These are phyloP conservation scores for Cisticola juncidis DNA, from an alignment of 2,113 vertebrate species.

Conservation along the genomic window DNA sequence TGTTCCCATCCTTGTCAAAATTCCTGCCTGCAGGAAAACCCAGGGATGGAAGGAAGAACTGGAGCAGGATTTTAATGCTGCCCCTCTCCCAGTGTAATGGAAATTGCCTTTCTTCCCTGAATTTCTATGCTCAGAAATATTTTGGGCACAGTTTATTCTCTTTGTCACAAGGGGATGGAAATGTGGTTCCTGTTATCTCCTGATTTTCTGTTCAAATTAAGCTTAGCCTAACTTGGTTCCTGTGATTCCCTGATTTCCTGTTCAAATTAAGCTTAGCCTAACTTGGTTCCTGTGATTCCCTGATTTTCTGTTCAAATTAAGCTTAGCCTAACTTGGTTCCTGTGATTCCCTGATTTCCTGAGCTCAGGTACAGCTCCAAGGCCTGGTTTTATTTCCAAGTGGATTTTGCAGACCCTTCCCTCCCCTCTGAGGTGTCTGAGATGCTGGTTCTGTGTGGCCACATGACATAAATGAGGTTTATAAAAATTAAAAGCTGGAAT, in stretches of 20 bases:
- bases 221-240: too few relatives aligned
- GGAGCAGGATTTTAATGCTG: not conserved
- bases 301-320: too few relatives aligned
- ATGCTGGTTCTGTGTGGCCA: not conserved
- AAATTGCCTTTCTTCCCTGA: not conserved
- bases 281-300: too few relatives aligned
- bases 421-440: not conserved
- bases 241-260: too few relatives aligned
- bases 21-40: slow-evolving; percentile 82
- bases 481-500: not conserved
- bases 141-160: not conserved
- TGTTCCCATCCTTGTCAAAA: slow-evolving; percentile 94
- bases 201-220: too few relatives aligned
- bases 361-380: not conserved
- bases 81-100: rapidly evolving
- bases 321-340: too few relatives aligned
- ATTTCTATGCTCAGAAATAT: not conserved
- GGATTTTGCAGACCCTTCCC: not conserved
- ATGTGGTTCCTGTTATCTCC: rapidly evolving
- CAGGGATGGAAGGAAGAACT: not conserved
- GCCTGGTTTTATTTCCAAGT: not conserved
- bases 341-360: not conserved
- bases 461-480: not conserved
- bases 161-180: not conserved
- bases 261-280: too few relatives aligned